Evolutionary conservation across 2,113 vertebrate genomes (phyloP), one percentile per base, ranked within the genome.

Genomic region (Tetrax tetrax): DNA sequence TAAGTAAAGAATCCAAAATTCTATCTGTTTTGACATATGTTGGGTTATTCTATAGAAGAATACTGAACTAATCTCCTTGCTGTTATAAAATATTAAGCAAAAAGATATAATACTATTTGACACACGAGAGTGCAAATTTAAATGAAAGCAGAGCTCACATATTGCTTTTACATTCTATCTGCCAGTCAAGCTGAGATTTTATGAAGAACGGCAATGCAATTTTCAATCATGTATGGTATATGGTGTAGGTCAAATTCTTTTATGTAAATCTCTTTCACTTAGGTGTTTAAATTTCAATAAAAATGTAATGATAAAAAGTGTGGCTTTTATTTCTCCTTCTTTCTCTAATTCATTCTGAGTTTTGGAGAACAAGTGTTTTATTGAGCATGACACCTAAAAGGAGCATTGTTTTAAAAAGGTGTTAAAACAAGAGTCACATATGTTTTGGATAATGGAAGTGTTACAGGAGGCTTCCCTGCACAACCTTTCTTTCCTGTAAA

Each of bases 261-360:
- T 95, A 98, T 97, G 97, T 97, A 98, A 98, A 98, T 98, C 93
- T 96, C 95, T 97, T 98, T 96, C 96, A 97, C 95, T 96, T 92
- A 89, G 53, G 89, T 97, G 93, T 97, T 98, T 98, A 97, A 97
- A 98, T 98, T 98, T 96, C 96, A 97, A 97, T 97, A 97, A 97
- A 98, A 98, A 90, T 41, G 24, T 97, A 96, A 93, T 92, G 95
- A 94, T 97, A 96, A 97, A 97, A 96, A 89, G 25, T 91, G 63
- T 94, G 86, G 77, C 24, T 96, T 98, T 98, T 97, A 96, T 97
- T 97, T 98, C 63, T 91, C 84, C 81, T 95, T 93, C 87, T 87
- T 93, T 90, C 85, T 91, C 87, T 97, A 97, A 97, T 96, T 97
- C 91, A 87, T 96, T 97, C 43, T 96, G 95, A 97, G 82, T 96